These are phyloP conservation scores for Drosophila gunungcola DNA, from an alignment of 1,140 invertebrate species.

Conservation along the genomic window DNA sequence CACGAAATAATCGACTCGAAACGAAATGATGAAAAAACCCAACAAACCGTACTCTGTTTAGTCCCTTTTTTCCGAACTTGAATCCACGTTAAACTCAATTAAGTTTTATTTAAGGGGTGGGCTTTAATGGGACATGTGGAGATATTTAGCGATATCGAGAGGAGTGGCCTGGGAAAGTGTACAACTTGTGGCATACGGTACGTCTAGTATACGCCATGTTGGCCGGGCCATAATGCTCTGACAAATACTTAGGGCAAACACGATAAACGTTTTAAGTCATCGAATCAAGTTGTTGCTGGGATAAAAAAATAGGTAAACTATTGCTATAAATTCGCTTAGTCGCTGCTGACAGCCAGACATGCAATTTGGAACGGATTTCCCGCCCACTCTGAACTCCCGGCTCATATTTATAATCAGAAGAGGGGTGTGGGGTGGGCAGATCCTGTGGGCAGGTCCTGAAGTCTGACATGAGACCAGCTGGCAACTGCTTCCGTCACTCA, in stretches of 20 bases:
- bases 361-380: conserved; percentile 12
- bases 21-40: conserved; percentile 17
- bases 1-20: conserved; percentile 15
- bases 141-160: conserved; percentile 7
- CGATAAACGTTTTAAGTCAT: conserved; percentile 62
- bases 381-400: background rate
- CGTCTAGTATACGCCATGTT: conserved; percentile 61
- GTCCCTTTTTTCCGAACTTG: conserved; percentile 18
- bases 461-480: conserved; percentile 32
- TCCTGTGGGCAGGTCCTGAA: conserved; percentile 2
- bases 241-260: conserved; percentile 34
- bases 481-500: conserved; percentile 56
- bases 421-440: background rate
- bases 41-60: conserved; percentile 17
- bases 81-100: conserved; percentile 58
- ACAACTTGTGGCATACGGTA: conserved; percentile 22
- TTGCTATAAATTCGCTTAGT: conserved; percentile 37
- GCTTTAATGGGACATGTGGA: background rate
- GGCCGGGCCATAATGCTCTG: conserved; percentile 12
- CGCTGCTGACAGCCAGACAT: conserved; percentile 49
- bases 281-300: conserved; percentile 35
- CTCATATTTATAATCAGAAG: conserved; percentile 37
- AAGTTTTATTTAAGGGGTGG: conserved; percentile 47
- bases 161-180: conserved; percentile 27
- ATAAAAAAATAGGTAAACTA: conserved; percentile 15